Percentiles rank a stretch among this genome's conserved stretches.
These are phyloP conservation scores for Murina feae DNA, from an alignment of 2,113 vertebrate genomes.

Conservation along the genomic window DNA sequence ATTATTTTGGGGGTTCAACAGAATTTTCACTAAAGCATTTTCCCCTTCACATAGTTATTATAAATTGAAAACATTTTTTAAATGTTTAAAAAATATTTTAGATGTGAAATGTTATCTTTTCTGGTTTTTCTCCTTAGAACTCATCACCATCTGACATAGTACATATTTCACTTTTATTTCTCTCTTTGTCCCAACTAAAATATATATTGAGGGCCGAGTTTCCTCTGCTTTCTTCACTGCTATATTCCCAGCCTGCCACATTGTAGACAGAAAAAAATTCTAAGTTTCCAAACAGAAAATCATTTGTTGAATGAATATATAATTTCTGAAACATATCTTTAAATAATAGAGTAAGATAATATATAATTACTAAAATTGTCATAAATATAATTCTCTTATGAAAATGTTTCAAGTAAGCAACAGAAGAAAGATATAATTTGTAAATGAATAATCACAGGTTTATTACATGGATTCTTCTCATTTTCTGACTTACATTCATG, in stretches of 20 bases:
- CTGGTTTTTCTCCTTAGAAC: neutral
- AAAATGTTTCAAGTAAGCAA: neutral
- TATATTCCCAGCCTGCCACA: neutral
- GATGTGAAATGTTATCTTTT: constrained; percentile 3
- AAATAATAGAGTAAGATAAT: neutral
- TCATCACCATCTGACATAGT: neutral
- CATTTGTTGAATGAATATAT: neutral
- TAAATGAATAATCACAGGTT: constrained; percentile 16
- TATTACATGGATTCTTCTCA: neutral
- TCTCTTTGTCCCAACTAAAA: neutral
- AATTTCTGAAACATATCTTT: neutral
- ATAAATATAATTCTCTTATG: constrained; percentile 25
- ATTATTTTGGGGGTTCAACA: constrained; percentile 18
- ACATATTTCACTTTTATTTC: neutral
- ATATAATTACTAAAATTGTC: neutral
- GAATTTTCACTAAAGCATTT: neutral
- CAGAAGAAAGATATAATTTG: neutral
- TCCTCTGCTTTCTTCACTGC: neutral
- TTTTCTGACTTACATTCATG: neutral
- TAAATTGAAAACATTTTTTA: neutral
- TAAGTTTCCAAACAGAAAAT: neutral
- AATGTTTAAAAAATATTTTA: constrained; percentile 14
- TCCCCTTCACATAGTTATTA: neutral
- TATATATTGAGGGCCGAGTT: neutral
- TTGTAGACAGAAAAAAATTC: neutral